Percentiles rank a stretch among this genome's conserved stretches.
Evolutionary conservation across 1,140 invertebrate genomes (phyloP).

Genomic region (Hypsibius dujardini): DNA sequence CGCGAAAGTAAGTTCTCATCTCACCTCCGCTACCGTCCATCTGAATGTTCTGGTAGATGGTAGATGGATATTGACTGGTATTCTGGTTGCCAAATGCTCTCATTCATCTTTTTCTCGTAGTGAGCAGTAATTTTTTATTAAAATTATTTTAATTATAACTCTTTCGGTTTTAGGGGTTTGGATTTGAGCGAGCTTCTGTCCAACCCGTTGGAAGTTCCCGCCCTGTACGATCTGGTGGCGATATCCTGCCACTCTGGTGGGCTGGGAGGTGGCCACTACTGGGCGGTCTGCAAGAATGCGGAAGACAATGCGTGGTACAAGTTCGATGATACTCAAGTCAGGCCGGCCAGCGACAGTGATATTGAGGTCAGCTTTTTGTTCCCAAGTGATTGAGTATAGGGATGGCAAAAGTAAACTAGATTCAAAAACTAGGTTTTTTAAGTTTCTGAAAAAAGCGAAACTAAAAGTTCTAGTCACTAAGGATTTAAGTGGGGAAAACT

Average conservation of each 20-base stretch:
- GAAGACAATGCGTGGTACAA: constrained; percentile 33
- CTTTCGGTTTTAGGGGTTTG: constrained; percentile 28
- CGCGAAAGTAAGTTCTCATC: constrained; percentile 30
- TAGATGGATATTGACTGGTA: too few relatives aligned
- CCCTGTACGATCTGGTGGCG: constrained; percentile 40
- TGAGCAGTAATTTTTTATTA: constrained; percentile 18
- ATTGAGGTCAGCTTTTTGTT: neutral
- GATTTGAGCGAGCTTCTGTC: constrained; percentile 37
- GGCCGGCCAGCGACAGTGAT: constrained; percentile 12
- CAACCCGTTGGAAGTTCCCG: constrained; percentile 31
- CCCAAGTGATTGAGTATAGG: too few relatives aligned
- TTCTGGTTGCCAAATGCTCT: too few relatives aligned
- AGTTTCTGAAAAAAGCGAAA: too few relatives aligned
- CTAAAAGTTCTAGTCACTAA: too few relatives aligned
- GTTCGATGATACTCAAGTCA: constrained; percentile 37
- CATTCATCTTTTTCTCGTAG: neutral
- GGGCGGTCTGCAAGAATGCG: constrained; percentile 32
- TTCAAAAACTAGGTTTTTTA: too few relatives aligned
- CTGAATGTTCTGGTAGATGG: too few relatives aligned
- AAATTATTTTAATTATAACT: too few relatives aligned
- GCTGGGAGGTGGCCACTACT: constrained; percentile 41
- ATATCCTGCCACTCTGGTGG: constrained; percentile 43
- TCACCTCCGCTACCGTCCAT: too few relatives aligned
- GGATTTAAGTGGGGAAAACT: too few relatives aligned
- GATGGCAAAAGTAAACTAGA: too few relatives aligned